phyloP scores from a whole-genome alignment of 2,888 invertebrate genomes.

The Parelbella ahira region DNA sequence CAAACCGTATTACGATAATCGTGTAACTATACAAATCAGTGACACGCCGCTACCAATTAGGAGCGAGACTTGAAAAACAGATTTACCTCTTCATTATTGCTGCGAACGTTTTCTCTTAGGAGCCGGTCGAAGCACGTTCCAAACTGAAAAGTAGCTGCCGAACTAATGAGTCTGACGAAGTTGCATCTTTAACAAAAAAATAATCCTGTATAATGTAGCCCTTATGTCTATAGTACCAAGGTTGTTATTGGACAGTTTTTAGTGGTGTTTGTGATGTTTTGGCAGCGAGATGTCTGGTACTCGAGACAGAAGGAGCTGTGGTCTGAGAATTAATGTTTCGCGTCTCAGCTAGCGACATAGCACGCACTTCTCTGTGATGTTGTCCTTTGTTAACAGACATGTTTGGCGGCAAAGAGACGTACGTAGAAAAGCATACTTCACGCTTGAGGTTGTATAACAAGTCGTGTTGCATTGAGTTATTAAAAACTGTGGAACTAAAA shows the following conservation, averaged over 20 bases:
- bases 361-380: constrained; percentile 19
- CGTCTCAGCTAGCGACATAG: constrained; percentile 39
- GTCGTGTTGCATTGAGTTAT: no score
- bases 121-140: constrained; percentile 44
- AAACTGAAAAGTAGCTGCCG: constrained; percentile 39
- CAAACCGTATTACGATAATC: no score
- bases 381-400: constrained; percentile 16
- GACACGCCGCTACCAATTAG: no score
- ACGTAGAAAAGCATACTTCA: no score
- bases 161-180: constrained; percentile 42
- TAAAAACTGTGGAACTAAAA: no score
- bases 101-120: constrained; percentile 39
- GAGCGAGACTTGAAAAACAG: no score
- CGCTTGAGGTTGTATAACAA: no score
- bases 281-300: constrained; percentile 33
- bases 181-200: constrained; percentile 30
- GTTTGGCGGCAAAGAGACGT: constrained; percentile 21
- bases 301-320: constrained; percentile 67
- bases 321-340: constrained; percentile 75
- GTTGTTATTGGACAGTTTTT: constrained; percentile 6
- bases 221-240: no score
- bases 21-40: no score
- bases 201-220: no score
- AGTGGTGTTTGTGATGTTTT: constrained; percentile 29
- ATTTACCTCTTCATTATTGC: constrained; percentile 38